A percentile compares a stretch with the other conserved stretches of the same genome.
phyloP scores from a whole-genome alignment of 2,797 vertebrate genomes.

The Tapera naevia region DNA sequence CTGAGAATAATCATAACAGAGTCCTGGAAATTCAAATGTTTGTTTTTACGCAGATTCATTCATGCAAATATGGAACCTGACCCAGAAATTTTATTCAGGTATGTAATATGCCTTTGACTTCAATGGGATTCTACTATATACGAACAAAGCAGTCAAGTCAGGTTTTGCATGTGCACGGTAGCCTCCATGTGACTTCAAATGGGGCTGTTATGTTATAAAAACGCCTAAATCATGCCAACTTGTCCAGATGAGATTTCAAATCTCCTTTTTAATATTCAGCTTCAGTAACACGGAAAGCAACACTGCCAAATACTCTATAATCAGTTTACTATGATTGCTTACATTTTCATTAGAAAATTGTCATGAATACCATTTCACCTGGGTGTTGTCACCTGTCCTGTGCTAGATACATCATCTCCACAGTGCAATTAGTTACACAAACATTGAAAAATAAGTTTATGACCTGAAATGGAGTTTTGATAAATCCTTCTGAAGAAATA shows the following conservation, averaged over 20 bases:
- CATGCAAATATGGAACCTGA: slow-evolving; percentile 15
- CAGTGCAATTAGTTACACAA: neutral
- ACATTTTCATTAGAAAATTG: slow-evolving; percentile 8
- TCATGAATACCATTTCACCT: neutral
- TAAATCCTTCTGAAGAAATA: neutral
- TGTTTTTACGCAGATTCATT: neutral
- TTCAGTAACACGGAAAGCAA: neutral
- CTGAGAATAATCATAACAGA: neutral
- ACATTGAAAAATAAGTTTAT: neutral
- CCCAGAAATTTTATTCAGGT: slow-evolving; percentile 22
- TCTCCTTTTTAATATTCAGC: slow-evolving; percentile 11
- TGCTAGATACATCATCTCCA: neutral
- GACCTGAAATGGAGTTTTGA: neutral
- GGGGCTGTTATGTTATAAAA: neutral
- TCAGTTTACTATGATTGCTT: neutral
- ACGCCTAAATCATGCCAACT: slow-evolving; percentile 1
- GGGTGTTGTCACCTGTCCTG: neutral
- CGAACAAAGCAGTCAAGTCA: neutral
- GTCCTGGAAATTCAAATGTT: slow-evolving; percentile 10
- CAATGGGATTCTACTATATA: neutral
- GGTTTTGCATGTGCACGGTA: neutral
- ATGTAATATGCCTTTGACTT: slow-evolving; percentile 22
- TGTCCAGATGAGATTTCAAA: neutral
- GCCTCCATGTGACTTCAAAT: neutral
- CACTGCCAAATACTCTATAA: neutral